Percentiles rank a stretch among this genome's conserved stretches.
Conservation (phyloP, 2,888 invertebrate genomes). For the Melipona beecheii region DNA sequence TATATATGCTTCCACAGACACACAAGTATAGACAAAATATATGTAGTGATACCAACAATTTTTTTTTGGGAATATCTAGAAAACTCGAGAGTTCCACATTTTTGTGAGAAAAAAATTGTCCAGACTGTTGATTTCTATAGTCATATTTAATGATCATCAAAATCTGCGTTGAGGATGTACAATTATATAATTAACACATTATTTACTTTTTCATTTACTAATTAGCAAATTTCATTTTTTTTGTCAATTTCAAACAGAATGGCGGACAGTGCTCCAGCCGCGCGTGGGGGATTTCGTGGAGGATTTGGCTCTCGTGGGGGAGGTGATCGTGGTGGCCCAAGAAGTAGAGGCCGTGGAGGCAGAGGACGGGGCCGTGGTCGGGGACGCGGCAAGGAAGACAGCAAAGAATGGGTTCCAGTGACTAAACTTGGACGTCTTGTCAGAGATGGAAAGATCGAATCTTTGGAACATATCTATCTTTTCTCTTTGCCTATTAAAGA, state of each 20-base stretch:
- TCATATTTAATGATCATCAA: too few relatives aligned
- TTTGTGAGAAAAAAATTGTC: too few relatives aligned
- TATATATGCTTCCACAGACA: too few relatives aligned
- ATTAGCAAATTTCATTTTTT: constrained; percentile 10
- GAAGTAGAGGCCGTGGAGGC: constrained; percentile 90
- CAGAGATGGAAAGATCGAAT: constrained; percentile 97
- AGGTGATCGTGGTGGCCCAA: constrained; percentile 87
- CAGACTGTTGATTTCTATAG: too few relatives aligned
- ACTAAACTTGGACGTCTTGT: constrained; percentile 99
- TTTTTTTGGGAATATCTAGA: too few relatives aligned
- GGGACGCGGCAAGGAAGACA: constrained; percentile 96
- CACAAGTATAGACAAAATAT: too few relatives aligned
- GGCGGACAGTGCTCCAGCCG: constrained; percentile 99
- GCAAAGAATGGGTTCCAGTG: constrained; percentile 99
- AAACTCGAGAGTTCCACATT: too few relatives aligned
- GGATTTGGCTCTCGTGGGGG: constrained; percentile 90
- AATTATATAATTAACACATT: not conserved
- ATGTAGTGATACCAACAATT: too few relatives aligned
- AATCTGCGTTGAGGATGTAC: too few relatives aligned
- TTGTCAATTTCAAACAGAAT: constrained; percentile 86
- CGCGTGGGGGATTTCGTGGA: constrained; percentile 95
- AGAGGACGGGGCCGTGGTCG: constrained; percentile 93
- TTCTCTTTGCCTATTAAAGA: constrained; percentile 99
- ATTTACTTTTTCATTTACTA: not conserved
- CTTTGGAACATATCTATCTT: constrained; percentile 98